Percentiles rank a stretch among this genome's conserved stretches.
These are phyloP conservation scores for Edolisoma coerulescens DNA, from an alignment of 2,113 vertebrate species.

Conservation along the genomic window DNA sequence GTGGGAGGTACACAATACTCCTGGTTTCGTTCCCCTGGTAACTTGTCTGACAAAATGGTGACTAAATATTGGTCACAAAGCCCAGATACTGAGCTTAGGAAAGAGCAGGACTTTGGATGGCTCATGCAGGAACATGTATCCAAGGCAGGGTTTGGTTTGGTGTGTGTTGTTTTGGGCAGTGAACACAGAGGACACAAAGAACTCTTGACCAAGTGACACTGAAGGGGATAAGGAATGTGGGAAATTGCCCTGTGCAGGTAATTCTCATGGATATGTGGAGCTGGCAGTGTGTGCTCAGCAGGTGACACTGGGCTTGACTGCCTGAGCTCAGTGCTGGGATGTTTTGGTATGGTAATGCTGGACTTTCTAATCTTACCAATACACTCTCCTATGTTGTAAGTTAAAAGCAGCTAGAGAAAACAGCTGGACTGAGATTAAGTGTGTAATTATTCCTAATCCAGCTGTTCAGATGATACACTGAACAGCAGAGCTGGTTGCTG, in stretches of 20 bases:
- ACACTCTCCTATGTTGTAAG: background rate
- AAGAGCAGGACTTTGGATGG: background rate
- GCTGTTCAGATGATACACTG: background rate
- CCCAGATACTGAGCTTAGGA: background rate
- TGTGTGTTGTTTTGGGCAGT: background rate
- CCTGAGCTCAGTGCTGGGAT: background rate
- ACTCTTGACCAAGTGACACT: background rate
- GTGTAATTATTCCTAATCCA: background rate
- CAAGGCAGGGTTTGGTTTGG: background rate
- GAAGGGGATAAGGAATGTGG: background rate
- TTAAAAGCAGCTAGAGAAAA: background rate
- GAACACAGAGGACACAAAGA: background rate
- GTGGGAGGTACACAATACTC: background rate
- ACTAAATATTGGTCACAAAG: background rate
- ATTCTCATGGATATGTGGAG: background rate
- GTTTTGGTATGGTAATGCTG: background rate
- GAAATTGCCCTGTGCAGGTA: background rate
- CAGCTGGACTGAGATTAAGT: background rate
- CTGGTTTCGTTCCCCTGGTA: background rate
- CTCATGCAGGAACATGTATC: fast-evolving
- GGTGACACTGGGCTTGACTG: background rate
- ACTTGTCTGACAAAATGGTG: background rate
- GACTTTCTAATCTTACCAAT: background rate
- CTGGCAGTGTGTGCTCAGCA: background rate
- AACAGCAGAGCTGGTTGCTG: background rate